Base-by-base conservation (phyloP, 2,797 vertebrate species). In the Choloepus didactylus region DNA sequence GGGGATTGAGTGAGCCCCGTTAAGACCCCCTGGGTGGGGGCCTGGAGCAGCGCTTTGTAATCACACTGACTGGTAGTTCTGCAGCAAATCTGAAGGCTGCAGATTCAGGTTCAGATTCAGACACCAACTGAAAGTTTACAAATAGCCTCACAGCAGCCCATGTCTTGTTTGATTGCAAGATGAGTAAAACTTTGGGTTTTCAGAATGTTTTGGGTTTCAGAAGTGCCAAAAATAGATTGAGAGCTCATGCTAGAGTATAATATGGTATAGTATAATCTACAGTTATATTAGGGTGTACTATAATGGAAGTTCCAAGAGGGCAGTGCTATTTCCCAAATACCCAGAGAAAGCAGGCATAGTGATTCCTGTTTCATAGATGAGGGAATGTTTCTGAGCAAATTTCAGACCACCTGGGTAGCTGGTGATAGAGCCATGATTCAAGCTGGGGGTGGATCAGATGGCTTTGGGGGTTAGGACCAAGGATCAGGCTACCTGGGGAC, bases 171-270 rank as follows among this genome's bases (percentile, higher is more conserved):
- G 44, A 69, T 21, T 51, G 60, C 10, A 38, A 62, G 54, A 54
- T 44, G 25, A 86, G 38, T 86, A 89, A 67, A 72, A 4, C 66
- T 88, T 82, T 70, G 38, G 38, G 62, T 82, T 84, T 93, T 49
- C 29, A n/a, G 60, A 60, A 86, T 1, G 6, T 54, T 79, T 70
- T 0, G 9, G 8, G 31, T 84, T 93, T 92, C 60, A 51, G 60
- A 88, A 89, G 41, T 19, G 3, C n/a, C n/a, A 51, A 46, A 29
- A 64, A 46, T 54, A 12, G 49, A 60, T 56, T 29, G 29, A 12
- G 44, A 91, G 14, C 9, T 67, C n/a, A 9, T 16, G 8, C 19
- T 21, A 73, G 60, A 60, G 23, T 29, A 9, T 86, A 46, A 70
- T 76, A 27, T 29, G n/a, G 19, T 62, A 54, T 9, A 82, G 49